Percentiles rank a stretch among this genome's conserved stretches.
Conservation (phyloP, 2,888 invertebrate genomes). For the Blastobasis adustella region DNA sequence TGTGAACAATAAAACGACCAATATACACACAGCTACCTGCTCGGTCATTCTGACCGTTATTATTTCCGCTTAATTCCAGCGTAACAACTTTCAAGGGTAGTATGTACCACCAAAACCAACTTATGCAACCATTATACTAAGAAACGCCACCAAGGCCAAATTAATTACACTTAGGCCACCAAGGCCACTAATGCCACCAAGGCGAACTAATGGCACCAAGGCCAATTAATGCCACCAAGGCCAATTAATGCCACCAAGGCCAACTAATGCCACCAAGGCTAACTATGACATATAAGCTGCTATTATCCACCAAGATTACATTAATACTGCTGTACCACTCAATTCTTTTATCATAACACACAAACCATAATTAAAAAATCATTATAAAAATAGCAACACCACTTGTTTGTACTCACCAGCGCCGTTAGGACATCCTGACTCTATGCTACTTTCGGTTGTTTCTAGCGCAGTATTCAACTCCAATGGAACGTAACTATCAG, state of each 20-base stretch:
- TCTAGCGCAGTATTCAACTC: neutral
- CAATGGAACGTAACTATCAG: neutral
- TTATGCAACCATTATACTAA: neutral
- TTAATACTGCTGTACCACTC: neutral
- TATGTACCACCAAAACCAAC: neutral
- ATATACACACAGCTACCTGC: neutral
- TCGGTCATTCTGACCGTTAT: neutral
- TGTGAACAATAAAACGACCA: neutral
- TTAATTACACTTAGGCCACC: neutral
- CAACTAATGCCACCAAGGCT: neutral
- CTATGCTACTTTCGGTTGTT: neutral
- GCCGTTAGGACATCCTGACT: neutral
- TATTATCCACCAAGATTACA: neutral
- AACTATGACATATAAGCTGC: neutral
- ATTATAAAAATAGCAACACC: neutral
- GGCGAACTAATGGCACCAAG: neutral
- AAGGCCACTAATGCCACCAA: neutral
- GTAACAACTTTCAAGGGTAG: neutral
- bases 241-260: neutral
- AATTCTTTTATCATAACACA: too few relatives aligned
- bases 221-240: neutral
- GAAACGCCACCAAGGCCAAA: neutral
- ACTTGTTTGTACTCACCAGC: neutral
- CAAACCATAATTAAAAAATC: too few relatives aligned
- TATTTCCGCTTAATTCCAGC: too few relatives aligned